phyloP scores from a whole-genome alignment of 2,888 invertebrate genomes.

The Phasia obesa region DNA sequence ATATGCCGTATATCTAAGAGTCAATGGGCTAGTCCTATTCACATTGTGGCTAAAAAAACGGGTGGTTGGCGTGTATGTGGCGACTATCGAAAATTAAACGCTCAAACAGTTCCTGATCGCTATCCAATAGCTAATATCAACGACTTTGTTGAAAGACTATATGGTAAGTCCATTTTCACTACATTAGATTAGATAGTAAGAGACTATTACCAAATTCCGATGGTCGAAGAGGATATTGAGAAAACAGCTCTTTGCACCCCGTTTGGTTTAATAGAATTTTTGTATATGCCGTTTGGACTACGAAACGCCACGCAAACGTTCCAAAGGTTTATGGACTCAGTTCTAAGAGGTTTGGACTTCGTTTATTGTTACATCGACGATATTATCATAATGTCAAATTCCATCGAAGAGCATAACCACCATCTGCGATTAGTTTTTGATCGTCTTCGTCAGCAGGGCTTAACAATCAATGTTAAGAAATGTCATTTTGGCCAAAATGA shows the following conservation, averaged over 20 bases:
- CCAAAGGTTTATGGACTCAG: constrained; percentile 59
- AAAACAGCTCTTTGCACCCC: constrained; percentile 46
- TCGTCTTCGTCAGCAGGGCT: constrained; percentile 14
- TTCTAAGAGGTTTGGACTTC: constrained; percentile 44
- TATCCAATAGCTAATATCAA: constrained; percentile 44
- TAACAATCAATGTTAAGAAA: constrained; percentile 42
- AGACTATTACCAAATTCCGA: constrained; percentile 66
- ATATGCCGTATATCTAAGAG: constrained; percentile 54
- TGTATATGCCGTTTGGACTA: constrained; percentile 37
- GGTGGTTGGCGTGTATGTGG: constrained; percentile 44
- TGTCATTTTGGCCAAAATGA: constrained; percentile 41
- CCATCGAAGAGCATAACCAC: constrained; percentile 24
- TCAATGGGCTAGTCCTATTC: constrained; percentile 44
- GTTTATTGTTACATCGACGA: constrained; percentile 52
- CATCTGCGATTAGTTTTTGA: constrained; percentile 36
- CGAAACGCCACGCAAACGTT: constrained; percentile 66
- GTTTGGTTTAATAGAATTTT: constrained; percentile 27
- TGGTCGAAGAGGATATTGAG: constrained; percentile 57
- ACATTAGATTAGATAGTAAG: constrained; percentile 60
- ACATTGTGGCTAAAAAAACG: constrained; percentile 48
- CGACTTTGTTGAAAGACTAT: constrained; percentile 62
- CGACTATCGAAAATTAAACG: constrained; percentile 33
- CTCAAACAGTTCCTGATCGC: constrained; percentile 25
- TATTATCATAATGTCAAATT: constrained; percentile 34
- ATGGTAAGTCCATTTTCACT: constrained; percentile 65